A percentile compares a stretch with the other conserved stretches of the same genome.
These are phyloP conservation scores for Heterodera schachtii DNA, from an alignment of 1,140 invertebrate species.

Conservation along the genomic window DNA sequence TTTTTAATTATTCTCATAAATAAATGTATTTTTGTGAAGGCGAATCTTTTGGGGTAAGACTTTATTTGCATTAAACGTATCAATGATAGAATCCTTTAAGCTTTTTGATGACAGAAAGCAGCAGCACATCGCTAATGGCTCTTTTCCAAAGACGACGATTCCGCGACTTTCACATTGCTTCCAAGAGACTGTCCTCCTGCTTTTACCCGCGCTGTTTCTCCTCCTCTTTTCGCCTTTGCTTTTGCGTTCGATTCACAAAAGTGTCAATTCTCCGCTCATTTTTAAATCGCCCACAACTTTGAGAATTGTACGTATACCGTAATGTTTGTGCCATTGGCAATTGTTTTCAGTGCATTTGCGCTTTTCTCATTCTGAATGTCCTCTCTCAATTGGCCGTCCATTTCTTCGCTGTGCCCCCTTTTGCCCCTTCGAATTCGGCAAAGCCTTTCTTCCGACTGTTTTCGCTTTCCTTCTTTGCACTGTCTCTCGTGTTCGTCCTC, in stretches of 20 bases:
- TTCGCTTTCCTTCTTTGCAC: neutral
- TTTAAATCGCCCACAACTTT: conserved; percentile 45
- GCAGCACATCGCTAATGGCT: neutral
- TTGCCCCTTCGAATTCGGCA: conserved; percentile 9
- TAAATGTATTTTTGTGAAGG: conserved; percentile 4
- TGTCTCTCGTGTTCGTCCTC: conserved; percentile 43
- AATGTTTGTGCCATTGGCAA: neutral
- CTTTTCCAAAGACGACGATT: conserved; percentile 15
- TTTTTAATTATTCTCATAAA: neutral
- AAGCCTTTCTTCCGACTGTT: conserved; percentile 3
- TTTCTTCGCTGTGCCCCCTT: conserved; percentile 45
- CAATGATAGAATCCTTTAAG: conserved; percentile 3
- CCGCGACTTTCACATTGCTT: conserved; percentile 57
- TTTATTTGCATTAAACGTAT: conserved; percentile 9
- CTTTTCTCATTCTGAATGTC: conserved; percentile 54
- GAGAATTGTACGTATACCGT: conserved; percentile 26
- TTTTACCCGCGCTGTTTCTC: conserved; percentile 58
- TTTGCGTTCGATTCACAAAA: conserved; percentile 52
- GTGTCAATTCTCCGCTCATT: conserved; percentile 46
- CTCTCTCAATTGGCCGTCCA: conserved; percentile 45
- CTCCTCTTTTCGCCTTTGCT: conserved; percentile 54
- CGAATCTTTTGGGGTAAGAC: neutral
- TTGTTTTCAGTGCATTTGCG: conserved; percentile 38
- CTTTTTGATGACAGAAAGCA: neutral
- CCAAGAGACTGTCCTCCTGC: conserved; percentile 61